Evolutionary conservation across 2,113 vertebrate species (phyloP).

Genomic region (Cercocebus atys): DNA sequence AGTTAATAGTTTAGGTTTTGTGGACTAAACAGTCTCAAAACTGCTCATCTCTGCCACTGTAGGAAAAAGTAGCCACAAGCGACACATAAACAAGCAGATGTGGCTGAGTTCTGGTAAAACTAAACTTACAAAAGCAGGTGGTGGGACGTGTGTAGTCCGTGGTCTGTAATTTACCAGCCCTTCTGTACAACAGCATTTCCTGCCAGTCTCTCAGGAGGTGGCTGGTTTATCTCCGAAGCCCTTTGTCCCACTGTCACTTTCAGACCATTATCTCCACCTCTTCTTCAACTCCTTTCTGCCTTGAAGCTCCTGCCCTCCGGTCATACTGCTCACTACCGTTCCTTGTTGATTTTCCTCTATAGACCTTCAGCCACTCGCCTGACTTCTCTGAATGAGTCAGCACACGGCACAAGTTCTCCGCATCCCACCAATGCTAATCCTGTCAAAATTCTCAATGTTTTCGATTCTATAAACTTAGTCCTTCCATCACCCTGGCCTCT

Average conservation of each 20-base stretch:
- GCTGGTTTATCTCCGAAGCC: neutral
- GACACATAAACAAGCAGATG: fast-evolving
- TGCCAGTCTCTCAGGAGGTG: neutral
- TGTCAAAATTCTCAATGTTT: neutral
- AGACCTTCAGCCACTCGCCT: neutral
- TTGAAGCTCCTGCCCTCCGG: neutral
- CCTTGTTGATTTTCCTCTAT: neutral
- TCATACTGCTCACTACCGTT: neutral
- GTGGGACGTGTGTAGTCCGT: fast-evolving
- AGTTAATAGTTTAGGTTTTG: neutral
- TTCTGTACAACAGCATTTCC: too few species aligned
- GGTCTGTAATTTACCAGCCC: neutral
- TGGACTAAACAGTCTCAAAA: neutral
- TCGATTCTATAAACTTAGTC: neutral
- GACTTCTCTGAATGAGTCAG: neutral
- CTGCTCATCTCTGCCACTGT: neutral
- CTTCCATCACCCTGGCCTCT: neutral
- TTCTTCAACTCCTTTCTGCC: neutral
- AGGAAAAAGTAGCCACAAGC: neutral
- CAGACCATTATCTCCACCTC: neutral
- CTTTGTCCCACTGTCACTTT: neutral
- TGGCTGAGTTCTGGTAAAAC: neutral
- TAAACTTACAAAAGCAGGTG: neutral
- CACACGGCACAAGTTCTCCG: too few species aligned
- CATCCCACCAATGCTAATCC: neutral